These are phyloP conservation scores for Myripristis murdjan DNA, from an alignment of 2,797 vertebrate genomes.

Conservation along the genomic window DNA sequence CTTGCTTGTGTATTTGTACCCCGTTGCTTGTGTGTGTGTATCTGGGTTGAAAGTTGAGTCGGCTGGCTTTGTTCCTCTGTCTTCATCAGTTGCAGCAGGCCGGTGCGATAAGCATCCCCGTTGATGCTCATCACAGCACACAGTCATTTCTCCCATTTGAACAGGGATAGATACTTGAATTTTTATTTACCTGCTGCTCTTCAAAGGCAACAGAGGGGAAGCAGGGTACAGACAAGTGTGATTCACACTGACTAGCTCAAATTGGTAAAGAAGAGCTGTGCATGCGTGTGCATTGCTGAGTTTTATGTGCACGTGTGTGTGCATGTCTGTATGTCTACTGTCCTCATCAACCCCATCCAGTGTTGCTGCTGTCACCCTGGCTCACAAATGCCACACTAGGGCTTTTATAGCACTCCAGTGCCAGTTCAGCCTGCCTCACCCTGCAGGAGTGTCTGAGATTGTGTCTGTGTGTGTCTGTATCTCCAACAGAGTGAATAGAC, in stretches of 20 bases:
- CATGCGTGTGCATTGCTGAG: conserved; percentile 14
- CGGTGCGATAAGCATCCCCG: conserved; percentile 38
- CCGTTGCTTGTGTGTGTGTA: conserved; percentile 28
- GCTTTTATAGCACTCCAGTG: conserved; percentile 52
- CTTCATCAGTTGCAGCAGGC: conserved; percentile 45
- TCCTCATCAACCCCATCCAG: conserved; percentile 59
- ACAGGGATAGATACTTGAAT: conserved; percentile 52
- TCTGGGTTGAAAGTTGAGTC: conserved; percentile 67
- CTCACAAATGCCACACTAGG: conserved; percentile 60
- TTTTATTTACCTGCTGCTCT: conserved; percentile 64
- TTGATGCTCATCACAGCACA: conserved; percentile 45
- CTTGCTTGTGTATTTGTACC: background rate
- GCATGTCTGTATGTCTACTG: conserved; percentile 28
- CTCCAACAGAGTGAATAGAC: background rate
- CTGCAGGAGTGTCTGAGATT: conserved; percentile 47
- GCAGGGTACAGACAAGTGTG: conserved; percentile 31
- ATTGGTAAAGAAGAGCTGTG: conserved; percentile 45
- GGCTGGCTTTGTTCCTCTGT: conserved; percentile 46
- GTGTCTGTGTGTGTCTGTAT: conserved; percentile 12
- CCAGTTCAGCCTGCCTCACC: conserved; percentile 46
- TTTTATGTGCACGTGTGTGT: conserved; percentile 22
- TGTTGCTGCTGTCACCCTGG: conserved; percentile 63
- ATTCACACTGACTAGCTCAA: conserved; percentile 57
- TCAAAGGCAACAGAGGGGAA: conserved; percentile 51
- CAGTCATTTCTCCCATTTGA: conserved; percentile 53